These are phyloP conservation scores for Rhodeus uyekii DNA, from an alignment of 2,797 vertebrate genomes.

Conservation along the genomic window DNA sequence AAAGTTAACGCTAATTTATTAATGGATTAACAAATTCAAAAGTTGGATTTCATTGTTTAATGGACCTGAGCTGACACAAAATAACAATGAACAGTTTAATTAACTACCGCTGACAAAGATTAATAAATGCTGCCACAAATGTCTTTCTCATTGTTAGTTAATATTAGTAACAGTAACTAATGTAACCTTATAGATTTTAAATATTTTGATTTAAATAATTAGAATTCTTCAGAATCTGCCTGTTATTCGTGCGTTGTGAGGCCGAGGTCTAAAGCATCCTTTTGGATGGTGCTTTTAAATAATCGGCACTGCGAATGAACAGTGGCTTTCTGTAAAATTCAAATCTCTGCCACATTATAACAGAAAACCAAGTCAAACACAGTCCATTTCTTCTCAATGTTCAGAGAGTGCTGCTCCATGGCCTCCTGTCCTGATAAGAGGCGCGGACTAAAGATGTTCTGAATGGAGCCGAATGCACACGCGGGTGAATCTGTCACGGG, in stretches of 20 bases:
- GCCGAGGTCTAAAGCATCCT: neutral
- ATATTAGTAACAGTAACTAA: neutral
- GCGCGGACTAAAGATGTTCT: slow-evolving; percentile 11
- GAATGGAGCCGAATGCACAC: slow-evolving; percentile 6
- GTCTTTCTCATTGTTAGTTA: neutral
- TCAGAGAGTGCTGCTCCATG: slow-evolving; percentile 37
- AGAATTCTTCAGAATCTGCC: neutral
- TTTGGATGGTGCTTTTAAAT: neutral
- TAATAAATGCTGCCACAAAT: neutral
- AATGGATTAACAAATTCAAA: neutral
- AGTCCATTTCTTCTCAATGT: neutral
- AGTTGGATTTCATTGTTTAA: neutral
- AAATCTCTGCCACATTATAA: neutral
- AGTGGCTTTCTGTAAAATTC: neutral
- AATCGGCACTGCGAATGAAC: slow-evolving; percentile 12
- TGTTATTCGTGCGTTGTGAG: slow-evolving; percentile 60
- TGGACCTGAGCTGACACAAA: neutral
- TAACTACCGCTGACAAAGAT: neutral
- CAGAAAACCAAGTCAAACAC: slow-evolving; percentile 9
- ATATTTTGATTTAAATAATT: neutral
- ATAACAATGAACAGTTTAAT: neutral
- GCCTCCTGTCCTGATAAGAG: slow-evolving; percentile 9
- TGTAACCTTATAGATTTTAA: neutral
- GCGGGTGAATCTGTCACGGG: slow-evolving; percentile 31
- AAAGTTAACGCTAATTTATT: neutral